These are phyloP conservation scores for Clistopyga incitator DNA, from an alignment of 2,888 invertebrate genomes.

Conservation along the genomic window DNA sequence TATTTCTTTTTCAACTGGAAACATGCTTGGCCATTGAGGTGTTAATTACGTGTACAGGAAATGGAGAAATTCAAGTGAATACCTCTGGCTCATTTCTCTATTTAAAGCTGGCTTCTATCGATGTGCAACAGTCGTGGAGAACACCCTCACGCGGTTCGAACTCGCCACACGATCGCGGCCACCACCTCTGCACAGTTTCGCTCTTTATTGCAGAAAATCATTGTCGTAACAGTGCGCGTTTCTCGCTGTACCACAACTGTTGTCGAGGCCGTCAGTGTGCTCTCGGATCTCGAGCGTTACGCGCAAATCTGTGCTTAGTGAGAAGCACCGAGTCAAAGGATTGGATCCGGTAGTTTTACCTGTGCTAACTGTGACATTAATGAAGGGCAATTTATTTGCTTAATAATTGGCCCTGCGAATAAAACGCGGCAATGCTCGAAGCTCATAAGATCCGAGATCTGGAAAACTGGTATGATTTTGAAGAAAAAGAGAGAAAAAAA, in stretches of 20 bases:
- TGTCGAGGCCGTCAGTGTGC: conserved; percentile 51
- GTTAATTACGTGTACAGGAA: conserved; percentile 23
- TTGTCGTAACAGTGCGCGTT: conserved; percentile 44
- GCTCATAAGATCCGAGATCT: neutral
- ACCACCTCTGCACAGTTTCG: conserved; percentile 10
- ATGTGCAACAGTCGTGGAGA: conserved; percentile 19
- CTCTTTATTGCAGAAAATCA: conserved; percentile 56
- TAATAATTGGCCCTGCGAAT: neutral
- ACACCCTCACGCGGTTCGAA: conserved; percentile 15
- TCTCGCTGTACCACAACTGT: conserved; percentile 32
- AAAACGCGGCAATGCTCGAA: conserved; percentile 15
- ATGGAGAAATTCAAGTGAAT: conserved; percentile 28
- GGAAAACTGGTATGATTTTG: conserved; percentile 38
- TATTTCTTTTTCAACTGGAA: too few species aligned
- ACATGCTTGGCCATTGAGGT: too few species aligned
- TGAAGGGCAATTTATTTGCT: neutral
- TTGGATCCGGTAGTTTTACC: conserved; percentile 7
- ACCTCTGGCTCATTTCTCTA: conserved; percentile 3
- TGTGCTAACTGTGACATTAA: conserved; percentile 1
- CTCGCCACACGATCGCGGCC: conserved; percentile 9
- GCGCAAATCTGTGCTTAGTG: conserved; percentile 1
- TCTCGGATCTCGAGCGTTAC: conserved; percentile 57
- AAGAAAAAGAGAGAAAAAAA: too few species aligned
- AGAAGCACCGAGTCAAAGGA: neutral
- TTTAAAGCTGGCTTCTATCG: conserved; percentile 33